These are phyloP conservation scores for Hyposmocoma kahamanoa DNA, from an alignment of 1,140 invertebrate species.

Conservation along the genomic window DNA sequence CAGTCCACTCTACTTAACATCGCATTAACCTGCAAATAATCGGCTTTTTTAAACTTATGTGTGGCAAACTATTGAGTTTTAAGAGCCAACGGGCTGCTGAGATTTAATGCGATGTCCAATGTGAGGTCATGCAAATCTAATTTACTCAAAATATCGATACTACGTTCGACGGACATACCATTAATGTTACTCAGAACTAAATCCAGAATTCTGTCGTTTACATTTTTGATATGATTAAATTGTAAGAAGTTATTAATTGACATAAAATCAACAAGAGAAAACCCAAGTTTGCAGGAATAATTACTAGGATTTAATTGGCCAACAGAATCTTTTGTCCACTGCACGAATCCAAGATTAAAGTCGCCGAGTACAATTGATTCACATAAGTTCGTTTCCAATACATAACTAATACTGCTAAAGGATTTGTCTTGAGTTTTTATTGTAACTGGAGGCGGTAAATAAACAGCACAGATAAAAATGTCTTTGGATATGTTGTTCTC, in stretches of 20 bases:
- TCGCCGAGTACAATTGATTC: conserved; percentile 14
- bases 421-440: conserved; percentile 13
- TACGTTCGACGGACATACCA: background rate
- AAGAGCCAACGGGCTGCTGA: no score
- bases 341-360: conserved; percentile 19
- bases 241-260: background rate
- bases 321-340: conserved; percentile 4
- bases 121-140: background rate
- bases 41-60: conserved; percentile 1
- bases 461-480: conserved; percentile 12
- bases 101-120: background rate
- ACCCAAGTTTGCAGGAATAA: background rate
- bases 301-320: background rate
- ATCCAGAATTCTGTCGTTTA: background rate
- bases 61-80: background rate
- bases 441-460: conserved; percentile 22
- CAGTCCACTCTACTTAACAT: background rate
- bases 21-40: background rate
- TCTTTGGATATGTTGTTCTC: background rate
- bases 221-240: background rate
- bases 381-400: background rate
- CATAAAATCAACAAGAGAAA: background rate
- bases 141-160: background rate
- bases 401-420: conserved; percentile 12
- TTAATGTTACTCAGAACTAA: background rate